Evolutionary conservation across 2,113 vertebrate genomes (phyloP), one percentile per base, ranked within the genome.

Genomic region (Perca flavescens): DNA sequence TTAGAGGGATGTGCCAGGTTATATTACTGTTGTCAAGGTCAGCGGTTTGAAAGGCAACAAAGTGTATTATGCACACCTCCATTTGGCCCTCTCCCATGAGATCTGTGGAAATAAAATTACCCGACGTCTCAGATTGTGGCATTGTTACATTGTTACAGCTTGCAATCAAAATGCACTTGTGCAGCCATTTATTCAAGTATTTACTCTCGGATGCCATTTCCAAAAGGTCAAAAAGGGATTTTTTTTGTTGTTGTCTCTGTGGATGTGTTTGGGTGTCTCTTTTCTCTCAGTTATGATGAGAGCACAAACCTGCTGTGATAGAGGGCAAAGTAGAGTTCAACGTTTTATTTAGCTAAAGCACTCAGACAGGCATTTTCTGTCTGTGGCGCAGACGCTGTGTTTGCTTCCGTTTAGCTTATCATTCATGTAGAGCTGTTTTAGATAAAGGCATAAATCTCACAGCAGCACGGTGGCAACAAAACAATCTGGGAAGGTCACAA

Each of bases 31-130:
- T 68, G 84, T 90, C 88, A 93, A 94, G 90, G 93, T 92, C 86
- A 80, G 72, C n/a, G 7, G 66, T 82, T 84, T 88, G 72, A 89
- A 80, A 80, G 73, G 69, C 56, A 49, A 86, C 78, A 79, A 84
- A 88, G 85, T 82, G 61, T 72, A 88, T 91, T 89, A 88, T 84
- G 74, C 82, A 77, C 79, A 56, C 82, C 64, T 92, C 78, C 80
- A 77, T 88, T 87, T 86, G 62, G 40, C 62, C 7, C 22, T 63
- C 28, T 89, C 91, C 80, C 81, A 17, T 56, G 85, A 90, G 89
- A 91, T 85, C 74, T 74, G 78, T 74, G 63, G 89, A 90, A 93
- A 91, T 89, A 82, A 94, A 93, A 94, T 93, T 73, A 90, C 86
- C 83, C 75, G 74, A 82, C 89, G 74, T 80, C 92, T 91, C 79